Percentiles rank a stretch among this genome's conserved stretches.
Evolutionary conservation across 2,113 vertebrate species (phyloP).

Genomic region (Oreamnos americanus): DNA sequence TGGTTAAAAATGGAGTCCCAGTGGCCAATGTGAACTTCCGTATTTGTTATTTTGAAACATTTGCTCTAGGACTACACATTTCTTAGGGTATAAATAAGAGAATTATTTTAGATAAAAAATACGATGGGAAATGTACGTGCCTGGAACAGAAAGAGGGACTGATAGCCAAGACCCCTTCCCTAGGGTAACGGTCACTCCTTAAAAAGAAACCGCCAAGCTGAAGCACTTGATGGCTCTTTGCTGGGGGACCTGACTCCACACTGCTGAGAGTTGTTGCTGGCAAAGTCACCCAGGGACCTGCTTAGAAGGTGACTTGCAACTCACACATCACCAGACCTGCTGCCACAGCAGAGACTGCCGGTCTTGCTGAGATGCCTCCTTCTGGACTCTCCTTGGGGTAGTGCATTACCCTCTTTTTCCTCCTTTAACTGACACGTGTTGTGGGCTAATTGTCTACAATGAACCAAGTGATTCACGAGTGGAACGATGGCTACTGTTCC

Average conservation of each 20-base stretch:
- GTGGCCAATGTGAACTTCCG: not conserved
- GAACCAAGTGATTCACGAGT: not conserved
- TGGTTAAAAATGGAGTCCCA: not conserved
- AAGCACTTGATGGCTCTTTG: not conserved
- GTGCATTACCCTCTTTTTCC: not conserved
- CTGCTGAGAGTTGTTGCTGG: not conserved
- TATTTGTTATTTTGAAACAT: not conserved
- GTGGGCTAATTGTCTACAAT: not conserved
- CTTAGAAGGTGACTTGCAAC: not conserved
- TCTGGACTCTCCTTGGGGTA: not conserved
- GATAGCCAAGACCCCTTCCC: not conserved
- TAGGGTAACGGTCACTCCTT: not conserved
- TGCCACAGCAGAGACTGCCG: not conserved
- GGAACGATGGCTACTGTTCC: not conserved
- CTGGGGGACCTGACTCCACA: not conserved
- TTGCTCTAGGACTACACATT: not conserved
- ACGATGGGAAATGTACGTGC: not conserved
- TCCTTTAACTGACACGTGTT: not conserved
- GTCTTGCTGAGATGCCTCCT: not conserved
- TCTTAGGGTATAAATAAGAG: not conserved
- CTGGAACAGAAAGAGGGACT: not conserved
- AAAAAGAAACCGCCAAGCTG: not conserved
- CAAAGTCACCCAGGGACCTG: not conserved
- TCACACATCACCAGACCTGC: not conserved
- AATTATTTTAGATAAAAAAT: not conserved